Base-by-base conservation (phyloP, 2,888 invertebrate genomes). In the Horisme vitalbata region DNA sequence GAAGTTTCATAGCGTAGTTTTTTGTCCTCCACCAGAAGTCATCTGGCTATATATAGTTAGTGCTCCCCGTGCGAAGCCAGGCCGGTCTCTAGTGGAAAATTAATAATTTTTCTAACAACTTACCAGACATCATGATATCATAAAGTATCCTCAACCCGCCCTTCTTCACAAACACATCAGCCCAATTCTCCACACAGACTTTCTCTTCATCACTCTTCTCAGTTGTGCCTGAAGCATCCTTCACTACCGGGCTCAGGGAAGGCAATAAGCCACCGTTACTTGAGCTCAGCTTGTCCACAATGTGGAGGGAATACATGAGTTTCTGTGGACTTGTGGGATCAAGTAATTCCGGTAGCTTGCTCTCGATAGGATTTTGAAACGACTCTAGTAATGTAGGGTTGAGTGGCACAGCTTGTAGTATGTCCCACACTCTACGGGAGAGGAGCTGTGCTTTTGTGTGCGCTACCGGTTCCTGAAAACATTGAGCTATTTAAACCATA, bases 341-440 rank as follows among this genome's bases (percentile, higher is more conserved):
- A 7, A 98, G 90, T 1, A 98, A 82, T 59, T 95, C 94, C 11
- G 93, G 91, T 32, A 97, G 80, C 35, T 93, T 92, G 65, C 91
- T 91, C 63, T 93, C 93, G 5, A 83, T 90, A 2, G 96, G 90
- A 63, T 94, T 94, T 73, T 95, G 95, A 72, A 98, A 97, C 2
- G 95, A 95, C 68, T 95, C 93, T 27, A 97, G 82, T 27, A 97
- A 91, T 2, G 94, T 94, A 0, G 97, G 96, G 84, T 95, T 97
- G 0, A 98, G 96, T 1, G 98, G 98, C 37, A 98, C 90, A 52
- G 98, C 92, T 73, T 97, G 97, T 13, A 98, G 89, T 37, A 98
- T 96, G 69, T 98, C 98, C 98, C 98, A 98, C 0, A 98, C 97
- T 28, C 97, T 92, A 18, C 98, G 92, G 0, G 98, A 98, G 34